These are phyloP conservation scores for Squalus acanthias DNA, from an alignment of 2,797 vertebrate species.

Conservation along the genomic window DNA sequence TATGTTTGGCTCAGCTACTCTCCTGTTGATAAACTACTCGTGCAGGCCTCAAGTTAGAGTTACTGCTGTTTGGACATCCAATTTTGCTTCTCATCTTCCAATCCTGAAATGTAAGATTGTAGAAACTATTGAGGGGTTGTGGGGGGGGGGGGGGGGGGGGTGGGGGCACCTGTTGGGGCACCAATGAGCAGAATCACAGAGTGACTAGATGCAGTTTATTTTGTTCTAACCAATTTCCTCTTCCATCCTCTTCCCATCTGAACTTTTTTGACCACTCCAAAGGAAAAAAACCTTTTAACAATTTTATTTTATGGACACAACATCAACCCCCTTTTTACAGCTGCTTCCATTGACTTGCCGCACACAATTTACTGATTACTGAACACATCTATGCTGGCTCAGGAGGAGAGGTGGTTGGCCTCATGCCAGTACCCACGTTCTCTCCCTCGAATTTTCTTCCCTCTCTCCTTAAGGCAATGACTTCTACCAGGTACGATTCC, in stretches of 20 bases:
- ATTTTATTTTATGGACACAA: too few relatives aligned
- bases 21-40: not conserved
- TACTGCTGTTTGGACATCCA: not conserved
- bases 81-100: not conserved
- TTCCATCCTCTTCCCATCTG: not conserved
- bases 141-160: fast-evolving
- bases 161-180: not conserved
- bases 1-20: not conserved
- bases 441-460: not conserved
- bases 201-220: not conserved
- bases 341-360: too few relatives aligned
- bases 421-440: not conserved
- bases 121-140: not conserved
- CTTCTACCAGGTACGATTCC: too few relatives aligned
- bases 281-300: too few relatives aligned
- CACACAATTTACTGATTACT: too few relatives aligned
- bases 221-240: not conserved
- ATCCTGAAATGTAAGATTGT: not conserved
- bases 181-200: not conserved
- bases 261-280: too few relatives aligned
- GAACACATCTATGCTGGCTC: too few relatives aligned
- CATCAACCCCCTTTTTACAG: too few relatives aligned
- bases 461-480: not conserved
- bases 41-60: not conserved
- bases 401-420: too few relatives aligned